Evolutionary conservation across 2,797 vertebrate genomes (phyloP), one percentile per base, ranked within the genome.

Genomic region (Peromyscus eremicus): DNA sequence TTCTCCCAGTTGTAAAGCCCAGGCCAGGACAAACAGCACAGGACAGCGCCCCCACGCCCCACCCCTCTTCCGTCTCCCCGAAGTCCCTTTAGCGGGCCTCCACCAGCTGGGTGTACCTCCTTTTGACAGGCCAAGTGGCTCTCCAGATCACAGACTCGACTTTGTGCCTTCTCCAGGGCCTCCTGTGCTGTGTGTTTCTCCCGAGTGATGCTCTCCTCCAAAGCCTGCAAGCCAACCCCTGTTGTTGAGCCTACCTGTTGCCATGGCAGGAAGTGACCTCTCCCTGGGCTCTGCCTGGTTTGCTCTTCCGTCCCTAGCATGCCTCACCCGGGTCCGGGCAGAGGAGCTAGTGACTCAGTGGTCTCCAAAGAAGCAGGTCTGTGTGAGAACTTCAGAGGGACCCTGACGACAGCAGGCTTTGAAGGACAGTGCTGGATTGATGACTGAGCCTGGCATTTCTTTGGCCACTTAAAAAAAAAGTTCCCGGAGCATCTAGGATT

Each of bases 71-170:
- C 2, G 1, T 21, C 37, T 0, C 27, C 66, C 66, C 29, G 0
- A 0, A 12, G 68, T 57, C 85, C 49, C 34, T 40, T 27, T 16
- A 87, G 68, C 23, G 1, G 0, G 40, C n/a, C 73, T 49, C 75
- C 57, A 14, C 7, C 4, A n/a, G 64, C 49, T 11, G 40, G 1
- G 9, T 27, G 0, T 87, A 95, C 94, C 89, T 95, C 89, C 75
- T 91, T 60, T 0, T 0, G 85, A 84, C 7, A 0, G 2, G 34
- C 85, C 16, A 98, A 52, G 11, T 43, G 92, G 1, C 2, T 82
- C 86, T 99, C 98, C 95, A 98, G 40, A 12, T 98, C 98, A 10
- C 0, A 88, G 32, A 95, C 89, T 83, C 84, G 97, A 37, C 19
- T 86, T 94, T 94, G 97, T 5, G 97, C 97, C 66, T 97, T 97